phyloP scores from a whole-genome alignment of 2,888 invertebrate genomes.

The Celastrina argiolus region DNA sequence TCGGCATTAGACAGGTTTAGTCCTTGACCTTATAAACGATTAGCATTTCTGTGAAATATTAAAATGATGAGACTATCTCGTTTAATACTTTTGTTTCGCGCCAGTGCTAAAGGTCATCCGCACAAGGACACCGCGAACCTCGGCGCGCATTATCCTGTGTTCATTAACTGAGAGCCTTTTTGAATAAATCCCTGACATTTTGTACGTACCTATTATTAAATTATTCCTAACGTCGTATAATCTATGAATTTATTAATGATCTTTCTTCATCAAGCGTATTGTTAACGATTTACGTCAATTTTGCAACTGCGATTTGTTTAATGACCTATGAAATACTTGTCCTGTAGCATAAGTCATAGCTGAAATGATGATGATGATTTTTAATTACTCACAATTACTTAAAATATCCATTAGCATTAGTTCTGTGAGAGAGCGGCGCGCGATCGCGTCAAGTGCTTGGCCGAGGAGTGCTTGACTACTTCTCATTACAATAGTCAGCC shows the following conservation, averaged over 20 bases:
- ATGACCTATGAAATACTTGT: too few species aligned
- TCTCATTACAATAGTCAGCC: too few species aligned
- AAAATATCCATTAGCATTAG: too few species aligned
- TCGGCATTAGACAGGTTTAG: not conserved
- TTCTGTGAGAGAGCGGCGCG: too few species aligned
- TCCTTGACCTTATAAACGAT: constrained; percentile 15
- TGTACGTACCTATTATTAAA: not conserved
- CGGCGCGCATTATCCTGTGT: constrained; percentile 26
- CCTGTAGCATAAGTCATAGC: too few species aligned
- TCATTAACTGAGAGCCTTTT: constrained; percentile 17
- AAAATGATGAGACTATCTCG: constrained; percentile 11
- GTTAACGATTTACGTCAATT: too few species aligned
- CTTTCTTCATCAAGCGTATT: too few species aligned
- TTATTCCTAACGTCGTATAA: not conserved
- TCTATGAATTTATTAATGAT: not conserved
- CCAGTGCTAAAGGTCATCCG: constrained; percentile 35
- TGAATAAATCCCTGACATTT: constrained; percentile 21
- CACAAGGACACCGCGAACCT: constrained; percentile 39
- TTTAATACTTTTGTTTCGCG: constrained; percentile 23
- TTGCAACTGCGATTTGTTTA: too few species aligned
- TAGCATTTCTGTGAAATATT: constrained; percentile 15
- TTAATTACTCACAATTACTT: too few species aligned
- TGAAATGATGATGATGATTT: too few species aligned
- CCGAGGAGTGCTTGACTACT: too few species aligned
- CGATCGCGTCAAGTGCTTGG: too few species aligned